Conservation (phyloP, 1,140 invertebrate genomes). For the Drosophila pallidifrons region DNA sequence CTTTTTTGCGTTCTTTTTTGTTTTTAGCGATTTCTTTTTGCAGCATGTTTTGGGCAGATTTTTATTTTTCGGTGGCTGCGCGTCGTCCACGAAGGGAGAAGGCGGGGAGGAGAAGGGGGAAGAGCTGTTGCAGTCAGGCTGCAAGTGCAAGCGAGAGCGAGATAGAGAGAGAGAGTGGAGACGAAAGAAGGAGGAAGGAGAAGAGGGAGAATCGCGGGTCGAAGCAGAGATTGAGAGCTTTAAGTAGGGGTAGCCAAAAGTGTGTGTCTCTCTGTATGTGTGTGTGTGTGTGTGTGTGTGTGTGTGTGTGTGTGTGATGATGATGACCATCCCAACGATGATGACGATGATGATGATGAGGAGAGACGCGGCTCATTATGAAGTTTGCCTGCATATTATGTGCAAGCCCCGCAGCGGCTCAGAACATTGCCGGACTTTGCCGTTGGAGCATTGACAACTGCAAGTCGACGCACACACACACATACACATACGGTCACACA, state of each 20-base stretch:
- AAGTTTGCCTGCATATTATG: conserved; percentile 75
- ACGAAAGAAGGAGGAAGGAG: conserved; percentile 3
- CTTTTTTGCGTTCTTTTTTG: conserved; percentile 50
- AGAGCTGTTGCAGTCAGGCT: conserved; percentile 4
- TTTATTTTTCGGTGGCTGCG: conserved; percentile 78
- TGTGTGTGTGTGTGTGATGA: conserved; percentile 30
- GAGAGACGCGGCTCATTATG: conserved; percentile 57
- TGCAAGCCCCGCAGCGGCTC: conserved; percentile 74
- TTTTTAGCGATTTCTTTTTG: conserved; percentile 59
- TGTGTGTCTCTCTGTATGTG: conserved; percentile 1
- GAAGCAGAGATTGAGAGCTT: conserved; percentile 55
- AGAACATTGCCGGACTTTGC: conserved; percentile 69
- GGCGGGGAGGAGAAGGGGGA: not conserved
- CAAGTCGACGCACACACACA: conserved; percentile 44
- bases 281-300: conserved; percentile 23
- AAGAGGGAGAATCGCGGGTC: conserved; percentile 17
- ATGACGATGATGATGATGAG: conserved; percentile 43
- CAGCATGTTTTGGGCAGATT: conserved; percentile 76
- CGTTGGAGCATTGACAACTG: conserved; percentile 72
- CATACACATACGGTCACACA: conserved; percentile 19
- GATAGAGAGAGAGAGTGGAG: conserved; percentile 11
- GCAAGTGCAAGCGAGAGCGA: conserved; percentile 39
- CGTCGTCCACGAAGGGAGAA: conserved; percentile 21
- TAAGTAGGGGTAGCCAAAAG: conserved; percentile 74
- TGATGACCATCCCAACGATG: conserved; percentile 26